Evolutionary conservation across 2,888 invertebrate genomes (phyloP), one percentile per base, ranked within the genome.

Genomic region (Mimumesa dahlbomi): DNA sequence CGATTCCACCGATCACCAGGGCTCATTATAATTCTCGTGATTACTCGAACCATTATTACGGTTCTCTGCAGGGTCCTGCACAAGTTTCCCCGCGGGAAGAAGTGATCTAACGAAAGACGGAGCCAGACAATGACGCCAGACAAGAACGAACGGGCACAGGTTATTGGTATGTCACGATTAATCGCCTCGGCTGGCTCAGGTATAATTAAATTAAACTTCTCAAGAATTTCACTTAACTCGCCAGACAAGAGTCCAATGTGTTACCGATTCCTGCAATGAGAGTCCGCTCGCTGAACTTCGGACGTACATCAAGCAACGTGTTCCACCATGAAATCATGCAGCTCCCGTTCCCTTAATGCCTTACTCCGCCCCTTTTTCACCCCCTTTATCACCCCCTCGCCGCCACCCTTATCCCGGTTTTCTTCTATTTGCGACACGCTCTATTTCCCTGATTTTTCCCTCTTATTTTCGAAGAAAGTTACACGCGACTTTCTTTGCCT

Each of bases 121-220:
- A 40, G 62, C 40, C 34, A 18, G 36, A 45, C 21, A 29, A n/a
- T n/a, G n/a, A n/a, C n/a, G n/a, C n/a, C n/a, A n/a, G n/a, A n/a
- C n/a, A 42, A 13, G 21, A 63, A 29, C 13, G 18, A 19, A 36
- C 38, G 34, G 36, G 56, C 46, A 4, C 38, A 18, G 66, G 69
- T 74, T 79, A 79, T 79, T 79, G 75, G 70, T 79, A 73, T 67
- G 76, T 66, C 66, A 67, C 80, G 79, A 85, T 85, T 85, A 84
- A 85, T 85, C 79, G 84, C 76, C 63, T 67, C 52, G 73, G 70
- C 73, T 58, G 68, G 62, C 71, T 53, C 69, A 65, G 73, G 78
- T 83, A 77, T 82, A 85, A 85, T 84, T 81, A 85, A 85, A 85
- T 83, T 80, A 78, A 85, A 85, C 83, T 85, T 85, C 67, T 72